These are phyloP conservation scores for Oryzias celebensis DNA, from an alignment of 2,113 vertebrate genomes.

Conservation along the genomic window DNA sequence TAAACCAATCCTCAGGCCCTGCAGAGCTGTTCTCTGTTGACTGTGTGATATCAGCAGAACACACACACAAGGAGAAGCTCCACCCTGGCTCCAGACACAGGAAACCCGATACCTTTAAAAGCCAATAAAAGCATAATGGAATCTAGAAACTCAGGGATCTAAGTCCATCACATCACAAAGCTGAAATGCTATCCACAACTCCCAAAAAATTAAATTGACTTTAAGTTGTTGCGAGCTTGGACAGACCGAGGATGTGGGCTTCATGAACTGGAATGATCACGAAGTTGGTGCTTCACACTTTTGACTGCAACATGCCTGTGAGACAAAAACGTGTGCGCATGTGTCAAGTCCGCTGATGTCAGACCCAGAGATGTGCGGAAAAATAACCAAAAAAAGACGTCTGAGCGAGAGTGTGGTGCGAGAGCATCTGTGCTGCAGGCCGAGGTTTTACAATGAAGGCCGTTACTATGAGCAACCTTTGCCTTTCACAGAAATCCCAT, in stretches of 20 bases:
- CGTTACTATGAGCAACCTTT: slow-evolving; percentile 79
- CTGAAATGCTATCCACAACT: slow-evolving; percentile 62
- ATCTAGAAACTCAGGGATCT: slow-evolving; percentile 65
- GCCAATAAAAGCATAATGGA: slow-evolving; percentile 78
- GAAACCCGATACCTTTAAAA: slow-evolving; percentile 77
- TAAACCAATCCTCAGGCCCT: slow-evolving; percentile 59
- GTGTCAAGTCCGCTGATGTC: slow-evolving; percentile 19
- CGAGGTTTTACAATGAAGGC: slow-evolving; percentile 69
- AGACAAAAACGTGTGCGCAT: slow-evolving; percentile 8
- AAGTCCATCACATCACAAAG: slow-evolving; percentile 55
- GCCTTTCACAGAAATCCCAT: slow-evolving; percentile 75
- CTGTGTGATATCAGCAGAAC: slow-evolving; percentile 58
- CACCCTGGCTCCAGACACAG: slow-evolving; percentile 69
- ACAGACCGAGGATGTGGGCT: slow-evolving; percentile 22
- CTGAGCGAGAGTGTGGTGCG: slow-evolving; percentile 21
- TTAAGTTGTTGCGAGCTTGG: slow-evolving; percentile 36
- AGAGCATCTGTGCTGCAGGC: slow-evolving; percentile 40
- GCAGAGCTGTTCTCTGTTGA: slow-evolving; percentile 35
- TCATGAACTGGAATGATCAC: slow-evolving; percentile 22
- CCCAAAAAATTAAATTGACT: slow-evolving; percentile 57
- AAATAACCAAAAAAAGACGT: slow-evolving; percentile 57
- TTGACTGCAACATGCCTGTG: slow-evolving; percentile 9
- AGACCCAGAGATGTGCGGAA: slow-evolving; percentile 31
- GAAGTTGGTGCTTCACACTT: slow-evolving; percentile 16
- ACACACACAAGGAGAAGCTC: slow-evolving; percentile 33